Conservation (phyloP, 2,888 invertebrate genomes). For the Rhagonycha lutea region DNA sequence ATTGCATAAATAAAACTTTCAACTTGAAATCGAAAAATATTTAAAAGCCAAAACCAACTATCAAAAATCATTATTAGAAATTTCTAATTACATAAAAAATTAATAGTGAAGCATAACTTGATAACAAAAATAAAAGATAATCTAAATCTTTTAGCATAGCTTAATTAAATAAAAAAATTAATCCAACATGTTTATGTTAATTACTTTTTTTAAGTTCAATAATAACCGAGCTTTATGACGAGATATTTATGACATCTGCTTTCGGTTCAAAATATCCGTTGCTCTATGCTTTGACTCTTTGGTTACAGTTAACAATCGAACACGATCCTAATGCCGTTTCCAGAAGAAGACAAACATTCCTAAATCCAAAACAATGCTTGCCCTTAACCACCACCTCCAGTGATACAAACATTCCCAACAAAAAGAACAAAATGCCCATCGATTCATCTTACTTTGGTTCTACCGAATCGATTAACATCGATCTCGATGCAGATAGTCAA, state of each 20-base stretch:
- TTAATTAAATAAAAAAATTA: not conserved
- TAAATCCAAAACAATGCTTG: slow-evolving; percentile 32
- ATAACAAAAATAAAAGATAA: not conserved
- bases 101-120: not conserved
- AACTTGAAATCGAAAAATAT: no score
- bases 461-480: slow-evolving; percentile 41
- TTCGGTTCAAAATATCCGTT: not conserved
- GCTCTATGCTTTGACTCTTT: not conserved
- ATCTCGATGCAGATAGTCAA: slow-evolving; percentile 16
- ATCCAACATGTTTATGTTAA: not conserved
- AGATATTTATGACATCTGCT: not conserved
- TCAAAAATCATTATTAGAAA: no score
- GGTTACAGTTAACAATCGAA: slow-evolving; percentile 79
- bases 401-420: slow-evolving; percentile 53
- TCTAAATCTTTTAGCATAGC: not conserved
- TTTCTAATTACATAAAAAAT: not conserved
- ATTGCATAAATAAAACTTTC: no score
- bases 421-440: slow-evolving; percentile 36
- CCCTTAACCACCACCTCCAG: slow-evolving; percentile 55
- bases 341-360: slow-evolving; percentile 51
- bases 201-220: not conserved
- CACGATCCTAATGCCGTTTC: slow-evolving; percentile 80
- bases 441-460: slow-evolving; percentile 42
- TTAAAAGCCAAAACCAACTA: no score
- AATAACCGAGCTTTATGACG: not conserved